phyloP scores from a whole-genome alignment of 2,797 vertebrate species.

The Poecilia picta region DNA sequence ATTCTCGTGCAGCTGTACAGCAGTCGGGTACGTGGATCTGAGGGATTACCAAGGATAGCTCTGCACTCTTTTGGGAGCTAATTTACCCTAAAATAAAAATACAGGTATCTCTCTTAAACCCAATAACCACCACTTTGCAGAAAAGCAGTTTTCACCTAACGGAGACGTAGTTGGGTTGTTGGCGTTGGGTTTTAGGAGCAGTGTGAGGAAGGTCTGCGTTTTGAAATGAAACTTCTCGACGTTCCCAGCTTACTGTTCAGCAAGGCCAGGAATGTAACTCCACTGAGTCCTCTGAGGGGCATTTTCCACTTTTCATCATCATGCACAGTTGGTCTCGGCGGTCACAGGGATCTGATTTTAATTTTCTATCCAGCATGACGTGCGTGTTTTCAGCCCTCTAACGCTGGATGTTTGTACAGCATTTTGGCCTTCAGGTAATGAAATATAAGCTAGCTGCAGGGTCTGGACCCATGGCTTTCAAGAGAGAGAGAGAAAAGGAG shows the following conservation, averaged over 20 bases:
- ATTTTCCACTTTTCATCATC: constrained; percentile 22
- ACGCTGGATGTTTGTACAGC: constrained; percentile 26
- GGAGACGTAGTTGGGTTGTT: constrained; percentile 12
- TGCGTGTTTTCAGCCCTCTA: neutral
- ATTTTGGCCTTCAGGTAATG: constrained; percentile 20
- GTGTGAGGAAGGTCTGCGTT: constrained; percentile 16
- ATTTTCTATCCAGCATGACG: constrained; percentile 32
- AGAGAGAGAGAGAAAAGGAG: constrained; percentile 12
- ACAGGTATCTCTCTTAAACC: neutral
- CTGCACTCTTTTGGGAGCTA: constrained; percentile 13
- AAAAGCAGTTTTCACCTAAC: constrained; percentile 29
- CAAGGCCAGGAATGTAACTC: constrained; percentile 70
- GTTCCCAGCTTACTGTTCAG: constrained; percentile 70
- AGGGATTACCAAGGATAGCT: constrained; percentile 35
- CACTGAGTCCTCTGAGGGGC: constrained; percentile 54
- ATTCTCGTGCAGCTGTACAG: constrained; percentile 30
- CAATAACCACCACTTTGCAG: constrained; percentile 2
- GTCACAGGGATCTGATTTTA: constrained; percentile 34
- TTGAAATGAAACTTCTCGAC: constrained; percentile 56
- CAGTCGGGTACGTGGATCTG: constrained; percentile 25
- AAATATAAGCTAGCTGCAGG: constrained; percentile 22
- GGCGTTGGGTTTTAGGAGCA: constrained; percentile 37
- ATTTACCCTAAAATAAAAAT: constrained; percentile 12
- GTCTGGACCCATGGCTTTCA: constrained; percentile 11
- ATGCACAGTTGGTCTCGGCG: constrained; percentile 39